Base-by-base conservation (phyloP, 2,888 invertebrate genomes). In the Aquatica leii region DNA sequence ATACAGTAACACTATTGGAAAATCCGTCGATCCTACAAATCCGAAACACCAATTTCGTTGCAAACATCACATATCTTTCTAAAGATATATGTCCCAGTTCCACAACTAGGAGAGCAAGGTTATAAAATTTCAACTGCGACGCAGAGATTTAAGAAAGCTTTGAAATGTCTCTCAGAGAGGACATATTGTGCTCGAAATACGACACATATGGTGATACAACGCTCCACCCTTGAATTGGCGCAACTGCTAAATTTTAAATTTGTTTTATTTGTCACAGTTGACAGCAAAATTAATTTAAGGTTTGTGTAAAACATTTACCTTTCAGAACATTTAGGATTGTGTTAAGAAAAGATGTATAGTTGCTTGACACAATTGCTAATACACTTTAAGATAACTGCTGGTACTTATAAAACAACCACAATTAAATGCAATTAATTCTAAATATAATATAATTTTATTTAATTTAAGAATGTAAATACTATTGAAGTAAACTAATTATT, bases 161-260 rank as follows among this genome's bases (percentile, higher is more conserved):
- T 68, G 68, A 69, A 69, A 68, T 69, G 70, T 69, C 70, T 62
- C 64, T 60, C 63, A 61, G 55, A 67, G 65, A 63, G 68, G 64
- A 65, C 63, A 66, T 64, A 69, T 67, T 56, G 63, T 63, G 56
- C 67, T 50, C 53, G 71, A 71, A 74, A 74, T 72, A 72, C 72
- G 73, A 74, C 73, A 74, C 73, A 72, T 73, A 74, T 74, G 74
- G 71, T 71, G 69, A 72, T 71, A 62, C 62, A 65, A 65, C 54
- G 59, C 58, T 58, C 53, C 62, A 53, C 59, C 53, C 59, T 50
- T 43, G 41, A 65, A 65, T 65, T 65, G 57, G 61, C 59, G 57
- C 58, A 52, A 62, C 62, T 59, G 58, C 55, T 65, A 59, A 59
- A 65, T 55, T 50, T 51, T 31, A 59, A 61, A 65, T 65, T 62